Conservation (phyloP, 2,113 vertebrate species). For the Dascyllus trimaculatus region DNA sequence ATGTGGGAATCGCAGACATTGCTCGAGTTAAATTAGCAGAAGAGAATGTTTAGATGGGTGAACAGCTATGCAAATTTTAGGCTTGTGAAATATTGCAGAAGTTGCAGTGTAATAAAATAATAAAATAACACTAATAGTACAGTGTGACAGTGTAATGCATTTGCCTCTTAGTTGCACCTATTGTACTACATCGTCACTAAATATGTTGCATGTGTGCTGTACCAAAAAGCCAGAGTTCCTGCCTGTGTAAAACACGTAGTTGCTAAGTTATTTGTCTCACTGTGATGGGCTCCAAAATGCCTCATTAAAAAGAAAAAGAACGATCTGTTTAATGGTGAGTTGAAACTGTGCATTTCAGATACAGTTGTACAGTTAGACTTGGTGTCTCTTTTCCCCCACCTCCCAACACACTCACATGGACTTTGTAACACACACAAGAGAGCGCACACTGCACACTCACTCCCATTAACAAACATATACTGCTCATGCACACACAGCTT, state of each 20-base stretch:
- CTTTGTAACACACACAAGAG: constrained; percentile 25
- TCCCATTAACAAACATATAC: constrained; percentile 42
- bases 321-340: neutral
- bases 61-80: constrained; percentile 27
- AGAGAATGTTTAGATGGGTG: constrained; percentile 19
- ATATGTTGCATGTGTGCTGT: no score
- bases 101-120: constrained; percentile 23
- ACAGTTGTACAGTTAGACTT: constrained; percentile 12
- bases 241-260: no score
- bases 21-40: constrained; percentile 38
- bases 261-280: no score
- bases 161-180: neutral
- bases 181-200: neutral
- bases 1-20: constrained; percentile 37
- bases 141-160: constrained; percentile 8
- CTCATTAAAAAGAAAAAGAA: no score
- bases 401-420: constrained; percentile 1
- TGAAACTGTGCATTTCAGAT: neutral
- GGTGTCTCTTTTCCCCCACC: neutral
- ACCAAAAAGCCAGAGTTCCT: no score
- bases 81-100: constrained; percentile 20
- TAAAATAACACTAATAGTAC: neutral
- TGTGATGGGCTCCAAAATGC: no score
- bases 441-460: constrained; percentile 23
- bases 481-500: constrained; percentile 46